Conservation (phyloP, 1,140 invertebrate genomes). For the Drosophila novamexicana region DNA sequence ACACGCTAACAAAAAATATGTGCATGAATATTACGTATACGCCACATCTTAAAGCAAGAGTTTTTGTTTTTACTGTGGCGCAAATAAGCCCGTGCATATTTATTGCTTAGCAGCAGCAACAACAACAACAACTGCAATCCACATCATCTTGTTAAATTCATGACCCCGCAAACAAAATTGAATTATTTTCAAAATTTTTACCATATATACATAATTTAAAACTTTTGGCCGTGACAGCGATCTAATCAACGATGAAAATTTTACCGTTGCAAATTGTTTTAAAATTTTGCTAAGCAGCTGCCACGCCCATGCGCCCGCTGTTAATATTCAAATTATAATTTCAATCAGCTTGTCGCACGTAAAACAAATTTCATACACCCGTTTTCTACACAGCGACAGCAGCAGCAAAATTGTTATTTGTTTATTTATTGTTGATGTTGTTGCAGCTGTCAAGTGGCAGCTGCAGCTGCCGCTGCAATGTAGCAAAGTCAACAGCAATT, state of each 20-base stretch:
- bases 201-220: constrained; percentile 69
- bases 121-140: constrained; percentile 32
- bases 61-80: constrained; percentile 14
- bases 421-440: constrained; percentile 18
- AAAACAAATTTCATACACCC: constrained; percentile 56
- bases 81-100: constrained; percentile 30
- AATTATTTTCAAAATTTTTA: constrained; percentile 62
- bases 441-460: constrained; percentile 16
- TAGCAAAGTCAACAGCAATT: constrained; percentile 44
- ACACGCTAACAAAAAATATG: constrained; percentile 3
- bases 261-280: constrained; percentile 63
- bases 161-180: constrained; percentile 49
- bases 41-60: constrained; percentile 25
- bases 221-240: constrained; percentile 62
- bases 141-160: too few species aligned
- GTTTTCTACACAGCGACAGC: not conserved
- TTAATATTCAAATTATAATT: constrained; percentile 77
- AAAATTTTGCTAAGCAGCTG: constrained; percentile 56
- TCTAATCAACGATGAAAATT: constrained; percentile 68
- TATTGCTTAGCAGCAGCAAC: constrained; percentile 35
- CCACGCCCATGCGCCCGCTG: constrained; percentile 19
- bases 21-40: constrained; percentile 50
- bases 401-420: constrained; percentile 15
- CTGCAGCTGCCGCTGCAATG: constrained; percentile 37
- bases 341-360: constrained; percentile 65